phyloP scores from a whole-genome alignment of 2,797 vertebrate species.

The Mionectes olivaceus region DNA sequence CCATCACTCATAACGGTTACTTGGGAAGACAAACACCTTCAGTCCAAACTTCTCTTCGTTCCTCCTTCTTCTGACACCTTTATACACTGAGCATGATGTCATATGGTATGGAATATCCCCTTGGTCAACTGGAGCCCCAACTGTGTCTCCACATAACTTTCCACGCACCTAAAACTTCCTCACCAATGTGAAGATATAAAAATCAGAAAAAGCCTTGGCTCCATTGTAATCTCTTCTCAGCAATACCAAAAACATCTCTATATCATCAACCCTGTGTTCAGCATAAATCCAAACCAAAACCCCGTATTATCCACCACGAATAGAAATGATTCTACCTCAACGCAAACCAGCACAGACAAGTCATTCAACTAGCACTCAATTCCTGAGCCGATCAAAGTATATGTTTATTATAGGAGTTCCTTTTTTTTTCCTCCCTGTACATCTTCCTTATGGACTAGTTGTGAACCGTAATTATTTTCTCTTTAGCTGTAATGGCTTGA shows the following conservation, averaged over 20 bases:
- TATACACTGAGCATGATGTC: neutral
- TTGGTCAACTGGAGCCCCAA: neutral
- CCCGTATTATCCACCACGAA: fast-evolving
- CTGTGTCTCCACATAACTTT: neutral
- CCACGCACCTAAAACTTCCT: neutral
- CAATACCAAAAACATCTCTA: neutral
- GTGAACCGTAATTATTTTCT: neutral
- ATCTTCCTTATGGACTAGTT: neutral
- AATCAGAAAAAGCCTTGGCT: neutral
- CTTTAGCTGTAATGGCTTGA: neutral
- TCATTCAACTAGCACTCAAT: neutral
- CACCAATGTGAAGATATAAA: fast-evolving
- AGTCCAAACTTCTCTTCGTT: neutral
- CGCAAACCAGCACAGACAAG: neutral
- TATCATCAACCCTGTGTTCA: neutral
- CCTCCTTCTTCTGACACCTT: neutral
- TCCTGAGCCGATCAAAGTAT: neutral
- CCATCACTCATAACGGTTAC: neutral
- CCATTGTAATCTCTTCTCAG: neutral
- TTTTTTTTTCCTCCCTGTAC: neutral
- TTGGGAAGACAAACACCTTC: neutral
- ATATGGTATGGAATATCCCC: neutral
- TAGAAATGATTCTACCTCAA: neutral
- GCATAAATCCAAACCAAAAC: neutral
- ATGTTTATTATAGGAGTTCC: neutral